A percentile compares a stretch with the other conserved stretches of the same genome.
Conservation (phyloP, 2,888 invertebrate species). For the Nephrotoma guestfalica region DNA sequence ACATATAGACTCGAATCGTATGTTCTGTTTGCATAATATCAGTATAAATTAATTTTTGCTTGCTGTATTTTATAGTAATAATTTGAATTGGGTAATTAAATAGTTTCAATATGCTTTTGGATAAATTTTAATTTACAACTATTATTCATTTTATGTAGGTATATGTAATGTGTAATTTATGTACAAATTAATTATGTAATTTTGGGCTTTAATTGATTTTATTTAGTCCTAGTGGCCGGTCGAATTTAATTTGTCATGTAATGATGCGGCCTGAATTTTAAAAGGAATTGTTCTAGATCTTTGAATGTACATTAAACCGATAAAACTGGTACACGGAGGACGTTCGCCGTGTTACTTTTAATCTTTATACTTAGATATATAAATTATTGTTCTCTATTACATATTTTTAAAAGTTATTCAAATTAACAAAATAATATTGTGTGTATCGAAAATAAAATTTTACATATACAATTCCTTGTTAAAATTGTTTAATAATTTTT, state of each 20-base stretch:
- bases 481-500: neutral
- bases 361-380: neutral
- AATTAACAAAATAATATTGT: neutral
- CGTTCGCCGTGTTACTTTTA: neutral
- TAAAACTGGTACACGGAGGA: neutral
- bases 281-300: neutral
- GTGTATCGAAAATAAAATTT: neutral
- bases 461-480: constrained; percentile 2
- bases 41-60: neutral
- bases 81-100: neutral
- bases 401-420: neutral
- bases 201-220: neutral
- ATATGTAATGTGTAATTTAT: neutral
- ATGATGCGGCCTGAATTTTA: neutral
- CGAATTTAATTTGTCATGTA: neutral
- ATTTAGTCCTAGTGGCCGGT: neutral
- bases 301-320: neutral
- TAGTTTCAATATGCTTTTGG: neutral
- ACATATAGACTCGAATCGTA: neutral
- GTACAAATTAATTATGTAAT: neutral
- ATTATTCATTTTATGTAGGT: neutral
- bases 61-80: neutral
- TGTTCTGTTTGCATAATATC: neutral
- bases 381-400: neutral
- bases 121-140: neutral